Evolutionary conservation across 2,113 vertebrate genomes (phyloP), one percentile per base, ranked within the genome.

Genomic region (Spea bombifrons): DNA sequence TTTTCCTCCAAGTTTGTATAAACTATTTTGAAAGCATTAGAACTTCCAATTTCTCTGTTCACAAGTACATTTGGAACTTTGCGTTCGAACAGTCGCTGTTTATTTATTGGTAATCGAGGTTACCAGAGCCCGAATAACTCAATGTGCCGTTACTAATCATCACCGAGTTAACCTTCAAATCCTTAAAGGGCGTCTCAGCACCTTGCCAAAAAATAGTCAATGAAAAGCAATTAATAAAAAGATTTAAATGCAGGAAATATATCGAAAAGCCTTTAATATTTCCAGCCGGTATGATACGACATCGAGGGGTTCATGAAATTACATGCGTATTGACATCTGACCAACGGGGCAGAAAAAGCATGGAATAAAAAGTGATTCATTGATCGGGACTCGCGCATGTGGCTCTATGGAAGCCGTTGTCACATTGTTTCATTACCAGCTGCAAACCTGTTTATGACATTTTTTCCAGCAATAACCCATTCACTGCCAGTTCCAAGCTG

Each of bases 361-460:
- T 5, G n/a, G 52, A 52, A 66, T 67, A 75, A 68, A 66, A 48
- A 76, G 75, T 65, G 13, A 68, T 68, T 12, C 68, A 68, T 76
- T 8, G 75, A 68, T n/a, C 3, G 5, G 30, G 12, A 2, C 50
- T 47, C 49, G 12, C 53, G 30, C 8, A 30, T 48, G 75, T 30
- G 43, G 30, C 75, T 53, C 10, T 57, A 15, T 55, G 8, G 73
- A 30, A 53, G 7, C 50, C 50, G 50, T 53, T 10, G 10, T 53
- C 50, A 53, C 50, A 53, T 53, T 53, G 50, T 53, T 53, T 8
- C 50, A 53, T 7, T 10, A 53, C 7, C 50, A 10, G 50, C 50
- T 53, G 7, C 50, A 6, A 53, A 8, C 50, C 50, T 10, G 7
- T 53, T 10, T 53, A 6, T 53, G 50, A 10, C 50, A 8, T 6